Evolutionary conservation across 2,888 invertebrate genomes (phyloP).

Genomic region (Lithosia quadra): DNA sequence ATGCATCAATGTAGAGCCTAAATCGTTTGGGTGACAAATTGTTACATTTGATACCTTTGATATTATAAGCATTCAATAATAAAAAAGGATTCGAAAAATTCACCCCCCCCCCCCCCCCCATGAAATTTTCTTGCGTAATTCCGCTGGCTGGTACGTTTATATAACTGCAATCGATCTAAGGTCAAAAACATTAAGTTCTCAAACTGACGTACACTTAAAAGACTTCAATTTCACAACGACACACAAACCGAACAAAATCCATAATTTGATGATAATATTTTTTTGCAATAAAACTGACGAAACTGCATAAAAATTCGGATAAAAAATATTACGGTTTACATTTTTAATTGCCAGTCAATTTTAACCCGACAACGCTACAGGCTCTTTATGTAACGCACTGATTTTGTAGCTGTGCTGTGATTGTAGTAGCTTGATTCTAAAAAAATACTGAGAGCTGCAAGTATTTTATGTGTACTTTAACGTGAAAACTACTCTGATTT

Average conservation of each 20-base stretch:
- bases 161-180: neutral
- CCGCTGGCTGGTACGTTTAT: neutral
- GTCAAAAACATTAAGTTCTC: neutral
- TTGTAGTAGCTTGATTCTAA: neutral
- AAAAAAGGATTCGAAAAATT: neutral
- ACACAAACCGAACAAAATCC: neutral
- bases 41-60: too few relatives aligned
- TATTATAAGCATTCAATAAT: neutral
- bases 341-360: constrained; percentile 26
- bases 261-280: constrained; percentile 7
- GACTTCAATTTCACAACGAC: constrained; percentile 1
- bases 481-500: neutral
- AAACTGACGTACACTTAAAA: neutral
- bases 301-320: constrained; percentile 7
- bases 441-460: neutral
- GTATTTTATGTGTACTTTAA: neutral
- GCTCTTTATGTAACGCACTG: constrained; percentile 24
- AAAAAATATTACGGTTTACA: constrained; percentile 19
- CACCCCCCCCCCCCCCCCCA: too few relatives aligned
- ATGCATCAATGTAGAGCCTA: too few relatives aligned
- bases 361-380: constrained; percentile 21
- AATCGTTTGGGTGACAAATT: too few relatives aligned
- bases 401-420: constrained; percentile 4
- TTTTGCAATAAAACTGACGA: constrained; percentile 8
- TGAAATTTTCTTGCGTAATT: too few relatives aligned